Base-by-base conservation (phyloP, 2,113 vertebrate species). In the Platysternon megacephalum region DNA sequence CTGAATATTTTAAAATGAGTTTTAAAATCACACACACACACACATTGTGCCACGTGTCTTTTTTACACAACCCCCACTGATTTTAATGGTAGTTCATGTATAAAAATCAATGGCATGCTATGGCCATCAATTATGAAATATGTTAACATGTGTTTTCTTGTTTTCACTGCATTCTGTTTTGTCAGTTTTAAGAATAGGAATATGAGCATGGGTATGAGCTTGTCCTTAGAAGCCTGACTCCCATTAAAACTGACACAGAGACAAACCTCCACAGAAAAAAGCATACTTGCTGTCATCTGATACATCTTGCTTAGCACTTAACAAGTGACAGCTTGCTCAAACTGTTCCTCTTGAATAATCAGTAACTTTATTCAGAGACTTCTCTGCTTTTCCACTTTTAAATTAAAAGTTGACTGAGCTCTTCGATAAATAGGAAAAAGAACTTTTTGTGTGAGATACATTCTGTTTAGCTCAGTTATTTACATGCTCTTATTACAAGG, bases 11-110 rank as follows among this genome's bases (percentile, higher is more conserved):
- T 78, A 28, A 29, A 78, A 78, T 78, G 42, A 78, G 42, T 28
- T 46, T 78, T 44, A 29, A 28, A 68, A 32, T n/a, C 61, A 65
- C 29, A 68, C 0, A 0, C 0, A 0, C 28, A 88, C 88, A 46
- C 1, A 1, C 1, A 10, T 39, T 78, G 44, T 61, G 11, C 5
- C 48, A 61, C 26, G 84, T 26, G 32, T 49, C 82, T 58, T 29
- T 42, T 49, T 28, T 4, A 46, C 5, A 55, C 49, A 80, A 55
- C 2, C 5, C 48, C 24, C 0, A 0, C 4, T 86, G 44, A 16
- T 93, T 95, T 90, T 82, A 56, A 32, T 17, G 53, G 16, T 83
- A 29, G 80, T 79, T 51, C 61, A 4, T 72, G 49, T 14, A n/a
- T n/a, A 46, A 83, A 93, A 87, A 55, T 39, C 35, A 17, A 8